Evolutionary conservation across 2,888 invertebrate species (phyloP), one percentile per base, ranked within the genome.

Genomic region (Apamea crenata): DNA sequence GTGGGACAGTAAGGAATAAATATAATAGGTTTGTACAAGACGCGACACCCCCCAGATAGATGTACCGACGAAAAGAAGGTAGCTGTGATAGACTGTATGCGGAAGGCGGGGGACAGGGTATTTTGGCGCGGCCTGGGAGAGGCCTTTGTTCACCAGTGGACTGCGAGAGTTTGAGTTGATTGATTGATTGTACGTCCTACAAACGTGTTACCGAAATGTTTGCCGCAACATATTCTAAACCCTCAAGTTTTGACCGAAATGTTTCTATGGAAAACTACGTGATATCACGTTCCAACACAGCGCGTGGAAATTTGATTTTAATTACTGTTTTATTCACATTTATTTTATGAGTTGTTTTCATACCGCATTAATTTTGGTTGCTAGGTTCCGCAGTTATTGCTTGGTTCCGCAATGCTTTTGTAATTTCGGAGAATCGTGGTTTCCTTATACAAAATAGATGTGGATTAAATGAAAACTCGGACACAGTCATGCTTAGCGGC

Each of bases 141-240:
- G 18, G 18, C 50, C 44, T 50, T 14, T 50, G 16, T 16, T 3
- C 50, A 50, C 5, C 1, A 6, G 18, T 50, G 6, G 50, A 50
- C 47, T 47, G 3, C 14, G 14, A 14, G 47, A 14, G 47, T 14
- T 0, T 14, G 14, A 14, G 3, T 47, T 47, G 14, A 14, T 47
- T 47, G 47, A 47, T 47, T 47, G 1, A 47, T 53, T 21, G 50
- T 21, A 53, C 50, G 8, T 7, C 0, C 0, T 7, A 29, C 1
- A 14, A 77, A 74, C 32, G 18, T 53, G 53, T 21, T 53, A 44
- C 36, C 50, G 44, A 65, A 75, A 75, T 44, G 12, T 56, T 40
- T 73, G 25, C 4, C 21, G 12, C 1, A 21, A 50, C 0, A 59
- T 3, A 47, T 36, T 47, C 6, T 21, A 40, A 76, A 25, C 29